These are phyloP conservation scores for Oligia strigilis DNA, from an alignment of 2,888 invertebrate species.

Conservation along the genomic window DNA sequence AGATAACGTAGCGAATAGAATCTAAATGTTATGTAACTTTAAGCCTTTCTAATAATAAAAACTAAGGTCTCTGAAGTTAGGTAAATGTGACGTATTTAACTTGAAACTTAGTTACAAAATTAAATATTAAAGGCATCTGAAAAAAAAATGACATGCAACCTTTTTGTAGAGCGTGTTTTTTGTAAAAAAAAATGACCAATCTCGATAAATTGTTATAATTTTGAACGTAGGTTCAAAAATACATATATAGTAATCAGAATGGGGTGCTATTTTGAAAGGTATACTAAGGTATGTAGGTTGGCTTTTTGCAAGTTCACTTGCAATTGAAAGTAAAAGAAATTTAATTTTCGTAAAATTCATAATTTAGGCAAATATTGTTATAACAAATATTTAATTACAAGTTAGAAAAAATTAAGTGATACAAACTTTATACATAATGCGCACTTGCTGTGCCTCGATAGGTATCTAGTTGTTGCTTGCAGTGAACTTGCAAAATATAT, in stretches of 20 bases:
- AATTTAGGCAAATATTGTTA: constrained; percentile 37
- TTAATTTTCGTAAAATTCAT: constrained; percentile 27
- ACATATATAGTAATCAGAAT: constrained; percentile 76
- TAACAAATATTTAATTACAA: constrained; percentile 37
- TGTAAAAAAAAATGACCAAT: constrained; percentile 74
- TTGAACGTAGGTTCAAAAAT: constrained; percentile 69
- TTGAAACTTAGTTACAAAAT: constrained; percentile 43
- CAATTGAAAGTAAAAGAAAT: constrained; percentile 59
- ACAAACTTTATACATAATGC: constrained; percentile 18
- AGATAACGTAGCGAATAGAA: constrained; percentile 30
- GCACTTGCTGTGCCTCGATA: constrained; percentile 16
- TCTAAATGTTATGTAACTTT: constrained; percentile 40
- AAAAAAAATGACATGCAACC: constrained; percentile 29
- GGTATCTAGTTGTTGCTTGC: constrained; percentile 26
- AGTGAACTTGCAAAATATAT: constrained; percentile 75
- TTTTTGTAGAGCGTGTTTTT: constrained; percentile 46
- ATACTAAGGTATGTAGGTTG: constrained; percentile 80
- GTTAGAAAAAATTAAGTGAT: constrained; percentile 15
- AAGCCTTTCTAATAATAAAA: constrained; percentile 40
- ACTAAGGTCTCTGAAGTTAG: constrained; percentile 60
- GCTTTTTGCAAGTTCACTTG: constrained; percentile 77
- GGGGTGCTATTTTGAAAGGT: constrained; percentile 89
- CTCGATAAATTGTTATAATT: constrained; percentile 72
- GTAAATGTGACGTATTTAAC: constrained; percentile 45
- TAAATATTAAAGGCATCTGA: constrained; percentile 27